phyloP scores from a whole-genome alignment of 2,888 invertebrate genomes.

The Chaetogeoica ovagalla region DNA sequence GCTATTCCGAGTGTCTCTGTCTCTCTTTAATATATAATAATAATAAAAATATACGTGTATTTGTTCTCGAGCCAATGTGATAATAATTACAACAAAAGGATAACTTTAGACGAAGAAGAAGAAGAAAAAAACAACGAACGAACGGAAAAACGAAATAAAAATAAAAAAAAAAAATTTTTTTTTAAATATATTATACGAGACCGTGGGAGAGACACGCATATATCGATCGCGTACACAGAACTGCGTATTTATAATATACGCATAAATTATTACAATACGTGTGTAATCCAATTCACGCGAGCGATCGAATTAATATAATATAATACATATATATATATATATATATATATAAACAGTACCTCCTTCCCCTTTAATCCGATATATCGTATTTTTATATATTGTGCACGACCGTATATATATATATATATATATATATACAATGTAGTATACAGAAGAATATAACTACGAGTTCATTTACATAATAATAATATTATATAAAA shows the following conservation, averaged over 20 bases:
- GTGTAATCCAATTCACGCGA: too few relatives aligned
- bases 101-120: constrained; percentile 23
- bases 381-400: too few relatives aligned
- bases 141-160: neutral
- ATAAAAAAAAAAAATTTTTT: neutral
- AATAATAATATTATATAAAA: too few relatives aligned
- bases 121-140: neutral
- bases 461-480: too few relatives aligned
- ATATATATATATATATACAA: too few relatives aligned
- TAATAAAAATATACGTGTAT: neutral
- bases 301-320: too few relatives aligned
- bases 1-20: constrained; percentile 31
- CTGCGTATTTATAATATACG: neutral
- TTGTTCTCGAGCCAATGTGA: constrained; percentile 1
- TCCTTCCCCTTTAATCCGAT: too few relatives aligned
- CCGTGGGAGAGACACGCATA: constrained; percentile 34
- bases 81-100: constrained; percentile 50
- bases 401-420: too few relatives aligned
- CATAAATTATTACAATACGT: neutral
- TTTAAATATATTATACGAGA: constrained; percentile 15
- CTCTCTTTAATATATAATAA: neutral
- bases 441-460: too few relatives aligned
- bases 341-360: too few relatives aligned
- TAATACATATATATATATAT: too few relatives aligned
- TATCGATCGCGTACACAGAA: neutral